A percentile compares a stretch with the other conserved stretches of the same genome.
These are phyloP conservation scores for Latrodectus hesperus DNA, from an alignment of 2,888 invertebrate genomes.

Conservation along the genomic window DNA sequence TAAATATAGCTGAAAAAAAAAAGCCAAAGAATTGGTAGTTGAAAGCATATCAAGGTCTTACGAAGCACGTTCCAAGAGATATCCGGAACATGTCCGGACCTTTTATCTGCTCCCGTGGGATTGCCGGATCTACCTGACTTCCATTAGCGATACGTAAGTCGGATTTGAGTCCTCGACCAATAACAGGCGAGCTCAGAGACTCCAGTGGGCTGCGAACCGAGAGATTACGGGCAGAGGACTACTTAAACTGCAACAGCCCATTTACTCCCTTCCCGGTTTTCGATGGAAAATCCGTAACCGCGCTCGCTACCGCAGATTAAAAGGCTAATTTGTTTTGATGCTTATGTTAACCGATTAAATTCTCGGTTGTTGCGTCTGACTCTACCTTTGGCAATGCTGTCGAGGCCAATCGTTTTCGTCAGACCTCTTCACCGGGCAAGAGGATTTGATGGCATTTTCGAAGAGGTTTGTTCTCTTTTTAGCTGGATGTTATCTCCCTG, in stretches of 20 bases:
- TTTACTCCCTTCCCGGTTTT: constrained; percentile 4
- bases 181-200: constrained; percentile 6
- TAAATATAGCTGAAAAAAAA: too few species aligned
- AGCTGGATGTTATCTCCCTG: background rate
- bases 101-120: constrained; percentile 43
- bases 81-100: constrained; percentile 16
- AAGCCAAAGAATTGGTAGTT: too few species aligned
- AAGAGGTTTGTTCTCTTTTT: constrained; percentile 21
- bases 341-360: constrained; percentile 46
- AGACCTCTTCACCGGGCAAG: constrained; percentile 2
- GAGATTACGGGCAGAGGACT: constrained; percentile 37
- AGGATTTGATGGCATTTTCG: constrained; percentile 30
- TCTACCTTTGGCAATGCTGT: too few species aligned
- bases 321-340: constrained; percentile 65
- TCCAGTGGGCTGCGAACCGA: constrained; percentile 16
- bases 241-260: constrained; percentile 32
- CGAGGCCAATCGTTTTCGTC: background rate
- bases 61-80: too few species aligned
- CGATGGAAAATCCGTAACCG: constrained; percentile 22
- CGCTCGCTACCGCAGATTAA: constrained; percentile 48
- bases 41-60: too few species aligned
- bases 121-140: constrained; percentile 4
- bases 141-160: constrained; percentile 56
- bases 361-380: background rate
- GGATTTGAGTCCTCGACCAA: constrained; percentile 53